Evolutionary conservation across 2,888 invertebrate species (phyloP).

Genomic region (Holacanthella duospinosa): DNA sequence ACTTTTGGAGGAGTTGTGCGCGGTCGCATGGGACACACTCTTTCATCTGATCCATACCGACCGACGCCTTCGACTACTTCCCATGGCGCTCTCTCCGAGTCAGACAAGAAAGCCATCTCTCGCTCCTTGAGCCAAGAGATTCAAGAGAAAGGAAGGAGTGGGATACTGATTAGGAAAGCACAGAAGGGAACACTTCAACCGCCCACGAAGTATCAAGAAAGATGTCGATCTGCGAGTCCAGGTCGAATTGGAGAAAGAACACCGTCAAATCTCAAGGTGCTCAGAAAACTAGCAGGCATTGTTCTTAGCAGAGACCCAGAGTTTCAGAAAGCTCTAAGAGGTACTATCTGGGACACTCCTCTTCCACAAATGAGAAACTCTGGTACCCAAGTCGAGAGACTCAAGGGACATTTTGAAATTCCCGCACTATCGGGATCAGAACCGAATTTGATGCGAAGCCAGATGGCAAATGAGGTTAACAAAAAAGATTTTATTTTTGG

Average conservation of each 20-base stretch:
- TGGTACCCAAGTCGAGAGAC: conserved; percentile 57
- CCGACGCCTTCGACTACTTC: background rate
- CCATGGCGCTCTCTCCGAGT: conserved; percentile 48
- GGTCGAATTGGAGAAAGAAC: background rate
- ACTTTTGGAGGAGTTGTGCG: conserved; percentile 17
- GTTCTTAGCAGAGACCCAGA: conserved; percentile 40
- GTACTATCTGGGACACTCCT: conserved; percentile 25
- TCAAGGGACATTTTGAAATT: conserved; percentile 68
- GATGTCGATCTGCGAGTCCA: conserved; percentile 5
- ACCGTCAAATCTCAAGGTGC: conserved; percentile 75
- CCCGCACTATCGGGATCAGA: conserved; percentile 29
- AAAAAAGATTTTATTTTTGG: too few relatives aligned
- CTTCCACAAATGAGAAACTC: conserved; percentile 18
- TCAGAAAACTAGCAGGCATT: conserved; percentile 68
- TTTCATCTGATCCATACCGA: conserved; percentile 16
- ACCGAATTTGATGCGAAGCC: conserved; percentile 33
- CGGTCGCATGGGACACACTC: conserved; percentile 29
- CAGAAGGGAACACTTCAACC: conserved; percentile 12
- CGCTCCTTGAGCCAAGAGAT: conserved; percentile 63
- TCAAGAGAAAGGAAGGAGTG: conserved; percentile 20
- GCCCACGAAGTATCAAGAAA: conserved; percentile 15
- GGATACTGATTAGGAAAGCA: conserved; percentile 7
- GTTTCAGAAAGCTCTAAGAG: conserved; percentile 25
- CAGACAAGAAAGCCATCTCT: conserved; percentile 61
- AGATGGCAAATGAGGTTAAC: too few relatives aligned